Percentiles rank a stretch among this genome's conserved stretches.
phyloP scores from a whole-genome alignment of 2,888 invertebrate genomes.

The Spilosoma lubricipeda region DNA sequence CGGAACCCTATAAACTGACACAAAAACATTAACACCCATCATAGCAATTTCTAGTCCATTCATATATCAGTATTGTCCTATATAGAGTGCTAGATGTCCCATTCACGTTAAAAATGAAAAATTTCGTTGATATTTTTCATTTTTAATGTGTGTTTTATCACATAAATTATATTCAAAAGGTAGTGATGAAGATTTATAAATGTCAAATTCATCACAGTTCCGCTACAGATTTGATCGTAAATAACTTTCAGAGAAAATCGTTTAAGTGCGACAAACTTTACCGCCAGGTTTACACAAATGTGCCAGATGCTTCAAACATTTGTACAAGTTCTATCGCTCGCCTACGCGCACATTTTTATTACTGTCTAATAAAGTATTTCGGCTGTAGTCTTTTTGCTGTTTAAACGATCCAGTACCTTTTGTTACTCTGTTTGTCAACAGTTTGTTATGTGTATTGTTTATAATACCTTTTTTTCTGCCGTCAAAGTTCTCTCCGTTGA shows the following conservation, averaged over 20 bases:
- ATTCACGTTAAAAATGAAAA: not conserved
- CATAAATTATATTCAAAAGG: not conserved
- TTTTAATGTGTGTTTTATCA: not conserved
- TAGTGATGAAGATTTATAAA: not conserved
- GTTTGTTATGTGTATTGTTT: too few species aligned
- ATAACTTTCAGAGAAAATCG: constrained; percentile 18
- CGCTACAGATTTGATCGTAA: constrained; percentile 12
- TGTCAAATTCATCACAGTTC: constrained; percentile 5
- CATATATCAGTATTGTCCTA: too few species aligned
- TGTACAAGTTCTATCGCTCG: not conserved
- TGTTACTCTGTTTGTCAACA: not conserved
- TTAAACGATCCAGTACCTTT: not conserved
- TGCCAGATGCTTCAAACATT: constrained; percentile 17
- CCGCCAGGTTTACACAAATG: constrained; percentile 15
- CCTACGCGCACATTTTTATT: not conserved
- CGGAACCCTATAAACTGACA: too few species aligned
- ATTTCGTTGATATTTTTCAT: not conserved
- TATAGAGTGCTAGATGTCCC: not conserved
- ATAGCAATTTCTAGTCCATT: too few species aligned
- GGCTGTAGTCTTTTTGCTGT: not conserved
- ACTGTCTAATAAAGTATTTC: not conserved
- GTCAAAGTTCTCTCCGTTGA: too few species aligned
- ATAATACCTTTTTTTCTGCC: too few species aligned
- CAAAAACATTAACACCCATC: too few species aligned
- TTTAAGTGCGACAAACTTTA: constrained; percentile 17